A percentile compares a stretch with the other conserved stretches of the same genome.
phyloP scores from a whole-genome alignment of 2,113 vertebrate genomes.

The Neodontobutis hainanensis region DNA sequence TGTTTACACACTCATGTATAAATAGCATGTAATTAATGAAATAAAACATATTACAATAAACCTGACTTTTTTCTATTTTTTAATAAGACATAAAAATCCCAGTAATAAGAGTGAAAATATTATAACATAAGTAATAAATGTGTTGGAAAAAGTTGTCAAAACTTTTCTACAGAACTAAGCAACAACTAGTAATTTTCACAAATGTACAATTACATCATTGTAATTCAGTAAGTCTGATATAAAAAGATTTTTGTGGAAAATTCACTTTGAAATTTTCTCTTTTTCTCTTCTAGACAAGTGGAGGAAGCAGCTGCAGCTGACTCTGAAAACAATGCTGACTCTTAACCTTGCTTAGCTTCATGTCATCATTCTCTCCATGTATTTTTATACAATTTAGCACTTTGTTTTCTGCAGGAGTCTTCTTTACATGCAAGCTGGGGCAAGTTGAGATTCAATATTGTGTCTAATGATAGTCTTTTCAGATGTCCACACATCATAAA shows the following conservation, averaged over 20 bases:
- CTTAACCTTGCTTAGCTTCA: constrained; percentile 48
- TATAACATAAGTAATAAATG: too few relatives aligned
- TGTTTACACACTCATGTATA: too few relatives aligned
- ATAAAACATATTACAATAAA: too few relatives aligned
- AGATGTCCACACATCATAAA: constrained; percentile 69
- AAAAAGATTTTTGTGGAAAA: background rate
- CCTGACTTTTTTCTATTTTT: too few relatives aligned
- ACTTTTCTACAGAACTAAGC: too few relatives aligned
- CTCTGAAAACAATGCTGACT: constrained; percentile 60
- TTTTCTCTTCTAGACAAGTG: constrained; percentile 39
- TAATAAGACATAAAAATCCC: too few relatives aligned
- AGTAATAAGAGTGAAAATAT: too few relatives aligned
- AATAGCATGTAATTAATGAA: too few relatives aligned
- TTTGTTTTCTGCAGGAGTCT: constrained; percentile 42
- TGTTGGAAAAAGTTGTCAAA: too few relatives aligned
- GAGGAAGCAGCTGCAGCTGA: constrained; percentile 65
- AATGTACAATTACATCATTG: too few relatives aligned
- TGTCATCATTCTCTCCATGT: constrained; percentile 31
- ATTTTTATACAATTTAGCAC: constrained; percentile 4
- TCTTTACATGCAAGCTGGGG: constrained; percentile 62
- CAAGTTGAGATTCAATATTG: constrained; percentile 72
- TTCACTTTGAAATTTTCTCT: constrained; percentile 55
- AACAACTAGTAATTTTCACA: too few relatives aligned
- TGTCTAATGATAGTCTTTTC: constrained; percentile 73
- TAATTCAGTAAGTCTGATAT: too few relatives aligned